phyloP scores from a whole-genome alignment of 2,797 vertebrate genomes.

The Bradypodion ventrale region DNA sequence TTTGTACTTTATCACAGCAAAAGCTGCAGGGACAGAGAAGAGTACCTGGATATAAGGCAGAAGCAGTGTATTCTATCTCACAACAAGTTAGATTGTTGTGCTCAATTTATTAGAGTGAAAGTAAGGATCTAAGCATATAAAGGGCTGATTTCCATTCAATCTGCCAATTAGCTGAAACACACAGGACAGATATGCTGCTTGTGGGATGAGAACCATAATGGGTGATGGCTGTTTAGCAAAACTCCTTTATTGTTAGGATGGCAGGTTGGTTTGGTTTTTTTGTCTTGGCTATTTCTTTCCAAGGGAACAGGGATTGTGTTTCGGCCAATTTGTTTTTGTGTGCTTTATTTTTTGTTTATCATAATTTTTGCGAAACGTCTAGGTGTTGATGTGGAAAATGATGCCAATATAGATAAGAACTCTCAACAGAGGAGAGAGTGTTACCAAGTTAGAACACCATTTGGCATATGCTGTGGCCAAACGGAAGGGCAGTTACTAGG shows the following conservation, averaged over 20 bases:
- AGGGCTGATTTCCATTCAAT: not conserved
- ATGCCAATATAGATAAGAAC: not conserved
- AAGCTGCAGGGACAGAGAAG: not conserved
- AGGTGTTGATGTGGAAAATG: not conserved
- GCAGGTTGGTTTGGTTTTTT: too few relatives aligned
- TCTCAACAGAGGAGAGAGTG: not conserved
- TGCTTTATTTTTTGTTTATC: not conserved
- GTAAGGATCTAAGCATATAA: not conserved
- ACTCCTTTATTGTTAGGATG: too few relatives aligned
- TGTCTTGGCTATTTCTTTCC: too few relatives aligned
- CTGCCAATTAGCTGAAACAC: not conserved
- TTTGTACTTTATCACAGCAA: not conserved
- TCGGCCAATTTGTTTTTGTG: not conserved
- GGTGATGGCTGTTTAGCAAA: too few relatives aligned
- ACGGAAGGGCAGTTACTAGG: not conserved
- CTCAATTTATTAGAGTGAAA: not conserved
- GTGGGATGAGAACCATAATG: too few relatives aligned
- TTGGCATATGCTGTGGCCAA: not conserved
- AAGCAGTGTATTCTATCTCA: not conserved
- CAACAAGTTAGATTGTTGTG: not conserved
- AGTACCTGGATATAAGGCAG: not conserved
- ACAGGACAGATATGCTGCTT: too few relatives aligned
- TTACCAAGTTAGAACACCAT: not conserved
- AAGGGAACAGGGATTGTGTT: too few relatives aligned
- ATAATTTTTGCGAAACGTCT: not conserved